Evolutionary conservation across 1,140 invertebrate species (phyloP).

Genomic region (Tetramorium parvispinum): DNA sequence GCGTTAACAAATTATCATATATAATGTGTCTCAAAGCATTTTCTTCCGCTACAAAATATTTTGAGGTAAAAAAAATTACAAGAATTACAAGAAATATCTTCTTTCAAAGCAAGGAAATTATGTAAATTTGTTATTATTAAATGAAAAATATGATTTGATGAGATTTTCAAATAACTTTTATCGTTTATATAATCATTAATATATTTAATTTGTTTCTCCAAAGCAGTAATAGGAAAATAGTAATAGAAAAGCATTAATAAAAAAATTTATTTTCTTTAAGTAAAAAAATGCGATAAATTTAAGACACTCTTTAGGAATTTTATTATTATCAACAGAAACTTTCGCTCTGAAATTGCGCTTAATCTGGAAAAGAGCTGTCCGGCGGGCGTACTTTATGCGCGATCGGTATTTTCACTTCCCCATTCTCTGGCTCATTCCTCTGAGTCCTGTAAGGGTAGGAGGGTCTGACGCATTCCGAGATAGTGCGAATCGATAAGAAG

Average conservation of each 20-base stretch:
- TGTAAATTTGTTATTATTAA: not conserved
- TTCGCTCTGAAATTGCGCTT: constrained; percentile 25
- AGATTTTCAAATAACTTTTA: not conserved
- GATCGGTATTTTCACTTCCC: constrained; percentile 48
- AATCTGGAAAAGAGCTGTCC: constrained; percentile 7
- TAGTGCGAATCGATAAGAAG: constrained; percentile 43
- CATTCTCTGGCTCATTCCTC: constrained; percentile 26
- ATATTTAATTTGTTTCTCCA: not conserved
- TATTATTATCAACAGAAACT: constrained; percentile 22
- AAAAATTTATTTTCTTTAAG: not conserved
- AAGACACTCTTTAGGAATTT: not conserved
- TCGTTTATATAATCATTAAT: not conserved
- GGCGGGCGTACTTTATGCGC: constrained; percentile 26
- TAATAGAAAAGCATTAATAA: not conserved
- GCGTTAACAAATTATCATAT: constrained; percentile 24
- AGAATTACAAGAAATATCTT: not conserved
- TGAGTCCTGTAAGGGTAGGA: constrained; percentile 1
- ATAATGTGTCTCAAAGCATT: not conserved
- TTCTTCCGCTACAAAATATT: not conserved
- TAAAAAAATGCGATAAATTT: constrained; percentile 8
- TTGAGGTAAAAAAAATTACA: not conserved
- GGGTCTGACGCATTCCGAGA: not conserved
- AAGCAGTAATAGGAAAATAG: no score
- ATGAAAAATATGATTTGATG: not conserved
- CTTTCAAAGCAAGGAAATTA: not conserved